phyloP scores from a whole-genome alignment of 2,113 vertebrate species.

The Edolisoma coerulescens region DNA sequence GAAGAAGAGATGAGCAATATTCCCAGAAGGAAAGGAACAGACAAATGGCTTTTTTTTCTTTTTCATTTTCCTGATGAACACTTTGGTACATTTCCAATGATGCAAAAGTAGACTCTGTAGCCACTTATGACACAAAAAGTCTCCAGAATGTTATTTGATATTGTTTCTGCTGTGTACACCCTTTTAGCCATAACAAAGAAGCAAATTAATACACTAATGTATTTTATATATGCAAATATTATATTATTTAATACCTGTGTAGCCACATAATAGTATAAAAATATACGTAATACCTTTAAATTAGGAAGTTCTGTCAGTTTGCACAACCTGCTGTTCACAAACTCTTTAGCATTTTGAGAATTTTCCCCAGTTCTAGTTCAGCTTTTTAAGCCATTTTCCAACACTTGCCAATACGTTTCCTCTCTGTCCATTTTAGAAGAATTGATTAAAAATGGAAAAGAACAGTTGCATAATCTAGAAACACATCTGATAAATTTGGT shows the following conservation, averaged over 20 bases:
- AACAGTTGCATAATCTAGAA: not conserved
- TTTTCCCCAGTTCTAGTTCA: not conserved
- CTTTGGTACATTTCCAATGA: not conserved
- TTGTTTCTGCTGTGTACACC: not conserved
- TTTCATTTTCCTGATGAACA: not conserved
- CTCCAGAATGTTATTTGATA: not conserved
- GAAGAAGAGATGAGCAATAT: not conserved
- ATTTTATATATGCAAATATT: not conserved
- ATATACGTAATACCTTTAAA: not conserved
- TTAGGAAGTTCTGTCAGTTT: not conserved
- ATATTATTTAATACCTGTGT: not conserved
- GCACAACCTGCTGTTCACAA: not conserved
- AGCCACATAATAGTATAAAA: not conserved
- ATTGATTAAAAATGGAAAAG: not conserved
- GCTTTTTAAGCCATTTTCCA: not conserved
- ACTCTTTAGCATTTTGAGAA: not conserved
- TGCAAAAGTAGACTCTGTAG: not conserved
- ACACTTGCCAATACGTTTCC: fast-evolving
- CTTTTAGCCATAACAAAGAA: not conserved
- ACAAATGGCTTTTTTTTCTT: not conserved
- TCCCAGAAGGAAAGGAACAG: not conserved
- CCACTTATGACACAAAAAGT: not conserved
- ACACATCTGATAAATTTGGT: not conserved
- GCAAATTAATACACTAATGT: not conserved
- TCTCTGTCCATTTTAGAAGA: not conserved